These are phyloP conservation scores for Mustelus asterias DNA, from an alignment of 2,113 vertebrate genomes.

Conservation along the genomic window DNA sequence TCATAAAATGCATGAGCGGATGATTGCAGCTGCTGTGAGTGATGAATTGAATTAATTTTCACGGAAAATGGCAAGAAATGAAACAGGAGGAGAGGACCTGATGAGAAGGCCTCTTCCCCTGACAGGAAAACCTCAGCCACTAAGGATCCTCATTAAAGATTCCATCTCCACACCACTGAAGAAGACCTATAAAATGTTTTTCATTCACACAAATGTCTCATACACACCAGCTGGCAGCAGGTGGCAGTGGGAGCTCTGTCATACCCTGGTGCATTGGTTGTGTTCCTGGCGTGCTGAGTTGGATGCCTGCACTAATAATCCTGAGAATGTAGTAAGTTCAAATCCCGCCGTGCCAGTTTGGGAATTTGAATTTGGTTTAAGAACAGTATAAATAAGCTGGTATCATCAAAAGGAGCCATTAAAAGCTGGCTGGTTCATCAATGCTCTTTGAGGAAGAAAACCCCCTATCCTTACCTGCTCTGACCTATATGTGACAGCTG, in stretches of 20 bases:
- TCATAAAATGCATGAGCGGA: neutral
- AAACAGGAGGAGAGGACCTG: neutral
- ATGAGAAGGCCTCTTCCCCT: neutral
- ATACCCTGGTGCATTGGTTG: neutral
- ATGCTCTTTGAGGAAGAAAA: neutral
- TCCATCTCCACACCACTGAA: neutral
- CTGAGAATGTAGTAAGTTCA: neutral
- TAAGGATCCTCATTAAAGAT: neutral
- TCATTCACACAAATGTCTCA: neutral
- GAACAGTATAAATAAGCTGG: too few species aligned
- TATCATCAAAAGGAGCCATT: neutral
- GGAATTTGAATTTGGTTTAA: neutral
- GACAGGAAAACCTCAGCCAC: neutral
- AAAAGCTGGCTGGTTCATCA: neutral
- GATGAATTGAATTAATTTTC: neutral
- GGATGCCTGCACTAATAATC: neutral
- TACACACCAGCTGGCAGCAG: neutral
- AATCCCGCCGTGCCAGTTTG: neutral
- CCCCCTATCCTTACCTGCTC: neutral
- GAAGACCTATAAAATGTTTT: neutral
- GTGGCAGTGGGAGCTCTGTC: neutral
- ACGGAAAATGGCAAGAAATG: neutral
- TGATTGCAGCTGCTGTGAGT: neutral
- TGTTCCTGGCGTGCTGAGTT: neutral
- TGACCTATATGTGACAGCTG: neutral